Percentiles rank a stretch among this genome's conserved stretches.
Evolutionary conservation across 2,797 vertebrate species (phyloP).

Genomic region (Holocentrus rufus): DNA sequence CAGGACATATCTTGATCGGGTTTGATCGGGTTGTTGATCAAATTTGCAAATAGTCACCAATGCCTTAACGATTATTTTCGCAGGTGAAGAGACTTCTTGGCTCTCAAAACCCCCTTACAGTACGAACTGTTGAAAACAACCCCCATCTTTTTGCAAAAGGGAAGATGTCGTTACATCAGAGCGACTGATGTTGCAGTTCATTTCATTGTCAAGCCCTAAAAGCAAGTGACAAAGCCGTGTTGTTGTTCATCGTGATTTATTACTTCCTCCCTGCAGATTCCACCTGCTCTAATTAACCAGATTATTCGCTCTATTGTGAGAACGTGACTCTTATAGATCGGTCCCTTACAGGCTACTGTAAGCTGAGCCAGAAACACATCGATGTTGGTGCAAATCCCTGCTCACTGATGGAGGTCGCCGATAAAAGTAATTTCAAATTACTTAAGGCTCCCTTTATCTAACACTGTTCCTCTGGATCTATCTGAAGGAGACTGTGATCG

Average conservation of each 20-base stretch:
- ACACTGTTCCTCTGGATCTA: not conserved
- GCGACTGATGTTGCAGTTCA: no score
- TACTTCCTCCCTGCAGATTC: no score
- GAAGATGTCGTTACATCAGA: no score
- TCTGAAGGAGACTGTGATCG: no score
- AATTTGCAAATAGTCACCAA: constrained; percentile 7
- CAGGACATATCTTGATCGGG: constrained; percentile 16
- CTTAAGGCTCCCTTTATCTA: constrained; percentile 6
- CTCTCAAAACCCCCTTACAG: constrained; percentile 31
- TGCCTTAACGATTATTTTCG: constrained; percentile 34
- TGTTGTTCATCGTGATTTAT: no score
- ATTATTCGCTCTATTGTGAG: no score
- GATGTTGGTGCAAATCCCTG: not conserved
- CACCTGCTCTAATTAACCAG: no score
- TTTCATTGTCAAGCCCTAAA: no score
- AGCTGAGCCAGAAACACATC: not conserved
- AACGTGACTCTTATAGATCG: not conserved
- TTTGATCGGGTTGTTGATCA: constrained; percentile 24
- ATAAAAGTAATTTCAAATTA: not conserved
- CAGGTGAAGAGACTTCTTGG: constrained; percentile 29
- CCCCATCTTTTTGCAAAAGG: no score
- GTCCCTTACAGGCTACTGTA: not conserved
- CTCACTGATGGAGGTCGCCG: not conserved
- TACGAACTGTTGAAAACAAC: no score
- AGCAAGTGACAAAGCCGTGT: no score